Percentiles rank a stretch among this genome's conserved stretches.
phyloP scores from a whole-genome alignment of 2,888 invertebrate genomes.

The Drosophila longiperda region DNA sequence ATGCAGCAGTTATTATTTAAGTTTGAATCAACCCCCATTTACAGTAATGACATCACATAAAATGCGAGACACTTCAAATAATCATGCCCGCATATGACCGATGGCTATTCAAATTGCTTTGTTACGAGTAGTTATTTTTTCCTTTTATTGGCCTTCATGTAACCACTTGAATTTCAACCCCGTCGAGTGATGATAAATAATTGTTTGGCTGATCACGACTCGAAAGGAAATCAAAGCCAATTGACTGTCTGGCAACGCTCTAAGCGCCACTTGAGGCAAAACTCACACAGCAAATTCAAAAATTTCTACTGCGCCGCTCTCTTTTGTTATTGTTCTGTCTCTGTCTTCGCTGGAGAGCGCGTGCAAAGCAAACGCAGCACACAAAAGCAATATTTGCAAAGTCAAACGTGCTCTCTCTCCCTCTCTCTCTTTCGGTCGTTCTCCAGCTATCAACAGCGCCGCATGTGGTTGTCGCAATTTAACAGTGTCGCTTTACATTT shows the following conservation, averaged over 20 bases:
- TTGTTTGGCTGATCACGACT: conserved; percentile 27
- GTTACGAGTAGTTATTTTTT: conserved; percentile 14
- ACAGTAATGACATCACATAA: conserved; percentile 51
- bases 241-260: conserved; percentile 58
- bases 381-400: conserved; percentile 29
- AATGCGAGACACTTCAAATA: conserved; percentile 60
- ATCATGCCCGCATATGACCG: conserved; percentile 65
- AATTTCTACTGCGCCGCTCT: conserved; percentile 28
- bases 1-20: conserved; percentile 42
- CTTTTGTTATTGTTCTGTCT: conserved; percentile 56
- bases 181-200: conserved; percentile 40
- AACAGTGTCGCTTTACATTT: conserved; percentile 37
- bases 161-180: conserved; percentile 50
- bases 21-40: conserved; percentile 60
- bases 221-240: conserved; percentile 15
- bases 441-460: conserved; percentile 58
- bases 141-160: conserved; percentile 45
- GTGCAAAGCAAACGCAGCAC: conserved; percentile 16
- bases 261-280: conserved; percentile 37
- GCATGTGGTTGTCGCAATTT: conserved; percentile 48
- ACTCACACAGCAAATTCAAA: conserved; percentile 37
- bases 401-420: conserved; percentile 5
- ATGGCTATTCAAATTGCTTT: conserved; percentile 54
- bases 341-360: conserved; percentile 41
- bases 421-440: conserved; percentile 1